Percentiles rank a stretch among this genome's conserved stretches.
Conservation (phyloP, 2,797 vertebrate species). For the Galaxias olidus region DNA sequence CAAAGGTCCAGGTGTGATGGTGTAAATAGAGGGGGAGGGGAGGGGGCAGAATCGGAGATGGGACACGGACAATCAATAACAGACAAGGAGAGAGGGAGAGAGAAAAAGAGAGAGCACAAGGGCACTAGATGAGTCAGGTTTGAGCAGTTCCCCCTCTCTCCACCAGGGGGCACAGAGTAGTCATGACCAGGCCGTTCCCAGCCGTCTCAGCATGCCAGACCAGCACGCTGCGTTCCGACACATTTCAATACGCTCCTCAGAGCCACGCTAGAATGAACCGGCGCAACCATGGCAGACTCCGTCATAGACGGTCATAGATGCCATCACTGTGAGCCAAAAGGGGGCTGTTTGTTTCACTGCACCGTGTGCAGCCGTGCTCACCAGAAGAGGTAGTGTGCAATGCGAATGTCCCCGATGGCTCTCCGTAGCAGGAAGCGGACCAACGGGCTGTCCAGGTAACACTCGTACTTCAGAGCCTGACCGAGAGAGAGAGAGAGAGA, state of each 20-base stretch:
- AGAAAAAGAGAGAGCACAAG: not conserved
- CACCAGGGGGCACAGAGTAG: conserved; percentile 40
- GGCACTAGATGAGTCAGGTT: not conserved
- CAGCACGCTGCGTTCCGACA: no score
- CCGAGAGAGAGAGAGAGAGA: not conserved
- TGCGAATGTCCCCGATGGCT: conserved; percentile 86
- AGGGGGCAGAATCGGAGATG: no score
- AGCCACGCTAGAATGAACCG: no score
- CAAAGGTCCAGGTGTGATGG: no score
- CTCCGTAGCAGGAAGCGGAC: conserved; percentile 92
- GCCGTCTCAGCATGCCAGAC: no score
- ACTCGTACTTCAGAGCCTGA: conserved; percentile 95
- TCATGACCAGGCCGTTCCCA: not conserved
- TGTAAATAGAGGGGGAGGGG: no score
- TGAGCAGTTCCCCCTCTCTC: conserved; percentile 1
- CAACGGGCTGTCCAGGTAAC: conserved; percentile 94
- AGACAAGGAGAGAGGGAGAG: not conserved
- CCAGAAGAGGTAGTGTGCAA: conserved; percentile 97
- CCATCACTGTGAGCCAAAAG: not conserved
- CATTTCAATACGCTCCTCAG: no score
- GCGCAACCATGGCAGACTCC: no score
- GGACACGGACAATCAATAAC: no score
- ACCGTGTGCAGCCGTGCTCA: conserved; percentile 52
- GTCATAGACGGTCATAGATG: not conserved
- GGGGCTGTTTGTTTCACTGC: not conserved